phyloP scores from a whole-genome alignment of 2,888 invertebrate species.

The Ichneumoninae sp. region DNA sequence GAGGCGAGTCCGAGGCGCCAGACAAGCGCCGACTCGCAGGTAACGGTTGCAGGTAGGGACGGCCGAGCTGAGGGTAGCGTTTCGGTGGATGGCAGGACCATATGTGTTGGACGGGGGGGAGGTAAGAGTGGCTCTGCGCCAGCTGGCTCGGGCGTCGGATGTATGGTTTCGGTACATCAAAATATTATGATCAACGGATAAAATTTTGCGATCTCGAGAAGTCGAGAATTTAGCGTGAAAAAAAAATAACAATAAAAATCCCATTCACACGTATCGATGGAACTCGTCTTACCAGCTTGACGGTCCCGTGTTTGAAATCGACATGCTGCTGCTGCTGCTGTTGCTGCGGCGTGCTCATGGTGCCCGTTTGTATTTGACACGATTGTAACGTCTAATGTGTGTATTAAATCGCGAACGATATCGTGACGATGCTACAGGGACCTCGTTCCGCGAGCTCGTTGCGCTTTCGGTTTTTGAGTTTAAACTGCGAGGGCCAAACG shows the following conservation, averaged over 20 bases:
- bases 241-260: background rate
- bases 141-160: slow-evolving; percentile 48
- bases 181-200: slow-evolving; percentile 37
- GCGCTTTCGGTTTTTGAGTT: background rate
- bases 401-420: slow-evolving; percentile 46
- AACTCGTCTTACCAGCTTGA: slow-evolving; percentile 86
- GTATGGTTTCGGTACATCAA: slow-evolving; percentile 21
- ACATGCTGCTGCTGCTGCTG: slow-evolving; percentile 80
- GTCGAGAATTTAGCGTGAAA: background rate
- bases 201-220: background rate
- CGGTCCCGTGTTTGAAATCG: slow-evolving; percentile 86
- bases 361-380: slow-evolving; percentile 61
- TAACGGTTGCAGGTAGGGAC: background rate
- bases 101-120: slow-evolving; percentile 10
- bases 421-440: background rate
- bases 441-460: slow-evolving; percentile 3
- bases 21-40: background rate
- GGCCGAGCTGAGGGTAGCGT: background rate
- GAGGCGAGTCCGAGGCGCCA: background rate
- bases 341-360: slow-evolving; percentile 72
- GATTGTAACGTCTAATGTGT: slow-evolving; percentile 13
- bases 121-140: slow-evolving; percentile 16
- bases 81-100: background rate
- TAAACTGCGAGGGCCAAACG: background rate
- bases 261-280: background rate